A percentile compares a stretch with the other conserved stretches of the same genome.
These are phyloP conservation scores for Brachyptera putata DNA, from an alignment of 2,888 invertebrate genomes.

Conservation along the genomic window DNA sequence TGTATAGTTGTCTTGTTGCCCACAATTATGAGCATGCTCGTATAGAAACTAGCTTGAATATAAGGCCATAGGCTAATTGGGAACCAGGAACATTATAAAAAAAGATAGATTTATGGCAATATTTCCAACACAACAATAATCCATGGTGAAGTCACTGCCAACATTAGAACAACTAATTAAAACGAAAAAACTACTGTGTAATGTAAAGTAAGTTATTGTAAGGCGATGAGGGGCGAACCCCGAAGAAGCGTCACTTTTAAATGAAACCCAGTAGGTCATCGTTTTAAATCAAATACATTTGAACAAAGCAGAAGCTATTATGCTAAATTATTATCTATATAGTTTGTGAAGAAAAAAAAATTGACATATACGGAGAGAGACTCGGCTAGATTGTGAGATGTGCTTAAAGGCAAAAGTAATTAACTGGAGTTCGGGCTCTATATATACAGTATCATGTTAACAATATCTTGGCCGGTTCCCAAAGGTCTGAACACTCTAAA, in stretches of 20 bases:
- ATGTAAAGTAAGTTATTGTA: constrained; percentile 15
- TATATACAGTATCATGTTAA: background rate
- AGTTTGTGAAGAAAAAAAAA: no score
- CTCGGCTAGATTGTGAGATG: no score
- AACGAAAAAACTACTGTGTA: constrained; percentile 22
- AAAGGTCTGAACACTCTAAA: background rate
- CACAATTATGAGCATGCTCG: background rate
- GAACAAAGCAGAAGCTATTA: background rate
- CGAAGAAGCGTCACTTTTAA: background rate
- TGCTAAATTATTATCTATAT: no score
- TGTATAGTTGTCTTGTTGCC: no score
- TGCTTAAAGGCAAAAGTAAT: background rate
- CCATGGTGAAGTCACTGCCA: background rate
- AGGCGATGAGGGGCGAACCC: constrained; percentile 1
- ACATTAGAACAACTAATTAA: constrained; percentile 13
- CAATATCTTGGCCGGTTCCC: background rate
- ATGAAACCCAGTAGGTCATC: constrained; percentile 9
- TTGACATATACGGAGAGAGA: no score
- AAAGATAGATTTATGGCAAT: constrained; percentile 17
- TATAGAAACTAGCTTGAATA: constrained; percentile 16
- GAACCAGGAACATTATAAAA: constrained; percentile 5
- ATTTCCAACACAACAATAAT: constrained; percentile 18
- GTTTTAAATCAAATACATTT: constrained; percentile 7
- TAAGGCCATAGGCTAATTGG: constrained; percentile 18
- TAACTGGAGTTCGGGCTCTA: background rate